Evolutionary conservation across 2,113 vertebrate species (phyloP).

Genomic region (Chloropsis cyanopogon): DNA sequence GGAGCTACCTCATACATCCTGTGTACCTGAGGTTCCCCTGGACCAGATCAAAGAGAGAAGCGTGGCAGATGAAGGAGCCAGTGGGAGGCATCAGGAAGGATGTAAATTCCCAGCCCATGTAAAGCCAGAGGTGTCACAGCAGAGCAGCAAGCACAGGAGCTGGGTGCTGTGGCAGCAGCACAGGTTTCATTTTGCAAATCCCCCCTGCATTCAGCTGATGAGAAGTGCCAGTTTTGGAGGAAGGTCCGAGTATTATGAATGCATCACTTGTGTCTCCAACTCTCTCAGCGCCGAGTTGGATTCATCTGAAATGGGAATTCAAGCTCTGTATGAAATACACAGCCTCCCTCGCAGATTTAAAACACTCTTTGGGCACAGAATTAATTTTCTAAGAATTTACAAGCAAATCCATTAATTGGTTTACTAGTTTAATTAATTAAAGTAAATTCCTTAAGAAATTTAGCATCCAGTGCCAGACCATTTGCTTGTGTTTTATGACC

Average conservation of each 20-base stretch:
- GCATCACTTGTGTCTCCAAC: neutral
- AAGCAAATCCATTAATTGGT: constrained; percentile 64
- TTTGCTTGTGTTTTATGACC: constrained; percentile 33
- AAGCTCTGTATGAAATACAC: neutral
- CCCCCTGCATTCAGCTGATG: neutral
- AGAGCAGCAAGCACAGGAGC: neutral
- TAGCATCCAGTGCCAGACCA: constrained; percentile 16
- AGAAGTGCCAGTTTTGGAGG: neutral
- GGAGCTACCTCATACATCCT: neutral
- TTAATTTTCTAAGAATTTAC: constrained; percentile 55
- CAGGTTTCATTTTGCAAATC: neutral
- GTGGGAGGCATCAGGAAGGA: neutral
- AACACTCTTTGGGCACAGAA: constrained; percentile 58
- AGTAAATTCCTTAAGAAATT: constrained; percentile 40
- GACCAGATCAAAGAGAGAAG: neutral
- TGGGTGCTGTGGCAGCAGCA: neutral
- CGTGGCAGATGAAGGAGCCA: neutral
- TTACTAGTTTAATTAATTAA: constrained; percentile 61
- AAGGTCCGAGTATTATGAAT: neutral
- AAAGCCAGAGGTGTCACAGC: neutral
- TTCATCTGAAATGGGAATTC: neutral
- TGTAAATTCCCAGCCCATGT: accelerated
- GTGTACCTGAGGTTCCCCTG: neutral
- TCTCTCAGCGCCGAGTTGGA: neutral
- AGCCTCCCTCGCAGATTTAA: constrained; percentile 18